Conservation (phyloP, 2,888 invertebrate species). For the Ennomos fuscantarius region DNA sequence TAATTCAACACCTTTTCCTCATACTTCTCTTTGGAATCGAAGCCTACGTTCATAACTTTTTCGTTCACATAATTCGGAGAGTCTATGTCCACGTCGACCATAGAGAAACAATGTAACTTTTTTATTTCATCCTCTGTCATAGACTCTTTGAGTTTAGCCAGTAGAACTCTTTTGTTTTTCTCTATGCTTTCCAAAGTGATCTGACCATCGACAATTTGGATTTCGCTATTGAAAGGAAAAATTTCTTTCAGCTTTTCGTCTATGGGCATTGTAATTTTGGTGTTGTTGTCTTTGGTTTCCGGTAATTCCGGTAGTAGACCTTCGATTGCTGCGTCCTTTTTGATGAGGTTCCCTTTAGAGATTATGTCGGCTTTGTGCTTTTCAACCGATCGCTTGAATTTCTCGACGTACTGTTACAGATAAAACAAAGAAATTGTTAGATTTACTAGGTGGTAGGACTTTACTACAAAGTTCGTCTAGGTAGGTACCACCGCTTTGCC, state of each 20-base stretch:
- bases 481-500: too few relatives aligned
- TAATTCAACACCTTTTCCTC: constrained; percentile 52
- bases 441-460: too few relatives aligned
- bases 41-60: constrained; percentile 67
- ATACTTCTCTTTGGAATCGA: constrained; percentile 66
- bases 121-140: constrained; percentile 56
- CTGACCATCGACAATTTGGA: constrained; percentile 54
- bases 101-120: constrained; percentile 75
- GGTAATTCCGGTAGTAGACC: constrained; percentile 69
- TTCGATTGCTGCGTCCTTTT: constrained; percentile 49
- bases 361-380: constrained; percentile 63
- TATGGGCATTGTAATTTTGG: constrained; percentile 26
- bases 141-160: constrained; percentile 55
- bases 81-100: constrained; percentile 76
- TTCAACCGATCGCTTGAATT: constrained; percentile 63
- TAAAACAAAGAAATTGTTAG: constrained; percentile 11
- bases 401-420: constrained; percentile 65
- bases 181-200: constrained; percentile 71
- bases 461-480: too few relatives aligned
- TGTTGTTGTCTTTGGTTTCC: constrained; percentile 45
- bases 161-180: constrained; percentile 64
- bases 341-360: constrained; percentile 58
- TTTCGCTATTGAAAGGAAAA: constrained; percentile 61
- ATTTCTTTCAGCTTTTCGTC: constrained; percentile 47
- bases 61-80: constrained; percentile 65